Evolutionary conservation across 2,888 invertebrate genomes (phyloP).

Genomic region (Teinopalpus imperialis): DNA sequence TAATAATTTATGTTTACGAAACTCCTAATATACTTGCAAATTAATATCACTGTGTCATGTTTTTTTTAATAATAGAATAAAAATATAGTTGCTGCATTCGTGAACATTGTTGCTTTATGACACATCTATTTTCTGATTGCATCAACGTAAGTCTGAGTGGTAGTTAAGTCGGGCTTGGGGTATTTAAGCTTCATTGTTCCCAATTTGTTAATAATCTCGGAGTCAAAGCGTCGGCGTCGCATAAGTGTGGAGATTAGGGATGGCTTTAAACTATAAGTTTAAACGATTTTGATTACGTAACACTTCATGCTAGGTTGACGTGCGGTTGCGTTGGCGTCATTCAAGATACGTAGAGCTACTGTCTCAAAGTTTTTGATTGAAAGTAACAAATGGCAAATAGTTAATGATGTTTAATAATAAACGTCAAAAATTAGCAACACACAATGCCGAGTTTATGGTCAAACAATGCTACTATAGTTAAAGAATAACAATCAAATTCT

Average conservation of each 20-base stretch:
- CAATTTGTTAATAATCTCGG: slow-evolving; percentile 19
- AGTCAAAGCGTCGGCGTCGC: slow-evolving; percentile 11
- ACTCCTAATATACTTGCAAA: too few relatives aligned
- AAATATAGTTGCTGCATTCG: too few relatives aligned
- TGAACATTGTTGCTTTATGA: too few relatives aligned
- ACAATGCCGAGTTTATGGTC: slow-evolving; percentile 16
- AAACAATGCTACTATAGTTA: too few relatives aligned
- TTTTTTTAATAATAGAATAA: too few relatives aligned
- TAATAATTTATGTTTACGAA: neutral
- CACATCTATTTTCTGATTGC: too few relatives aligned
- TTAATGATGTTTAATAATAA: slow-evolving; percentile 20
- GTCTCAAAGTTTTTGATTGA: neutral
- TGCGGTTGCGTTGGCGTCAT: slow-evolving; percentile 10
- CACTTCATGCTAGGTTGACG: neutral
- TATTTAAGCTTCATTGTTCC: slow-evolving; percentile 10
- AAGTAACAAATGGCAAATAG: slow-evolving; percentile 12
- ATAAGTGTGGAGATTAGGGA: slow-evolving; percentile 14
- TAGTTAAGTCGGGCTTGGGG: neutral
- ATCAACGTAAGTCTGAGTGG: too few relatives aligned
- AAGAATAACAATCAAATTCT: too few relatives aligned
- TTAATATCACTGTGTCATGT: too few relatives aligned
- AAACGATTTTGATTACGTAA: slow-evolving; percentile 22
- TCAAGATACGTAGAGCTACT: neutral
- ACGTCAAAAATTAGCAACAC: slow-evolving; percentile 12
- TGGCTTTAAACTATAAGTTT: slow-evolving; percentile 9